phyloP scores from a whole-genome alignment of 2,888 invertebrate species.

The Allygus modestus region DNA sequence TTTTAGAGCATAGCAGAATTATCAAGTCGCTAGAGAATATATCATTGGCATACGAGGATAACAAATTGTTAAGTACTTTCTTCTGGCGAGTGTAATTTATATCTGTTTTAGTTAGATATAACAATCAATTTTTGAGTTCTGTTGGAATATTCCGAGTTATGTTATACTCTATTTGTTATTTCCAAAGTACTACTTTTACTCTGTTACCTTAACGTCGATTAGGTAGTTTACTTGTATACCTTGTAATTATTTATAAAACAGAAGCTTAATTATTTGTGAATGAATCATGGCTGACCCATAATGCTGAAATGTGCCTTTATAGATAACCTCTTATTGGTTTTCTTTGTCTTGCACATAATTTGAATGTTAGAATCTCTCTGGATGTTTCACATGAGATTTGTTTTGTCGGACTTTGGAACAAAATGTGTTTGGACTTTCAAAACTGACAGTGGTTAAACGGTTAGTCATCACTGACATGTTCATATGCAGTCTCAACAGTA shows the following conservation, averaged over 20 bases:
- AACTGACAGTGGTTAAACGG: too few species aligned
- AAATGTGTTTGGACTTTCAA: neutral
- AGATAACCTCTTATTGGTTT: conserved; percentile 6
- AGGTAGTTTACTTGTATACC: neutral
- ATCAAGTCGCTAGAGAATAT: neutral
- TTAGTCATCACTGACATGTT: too few species aligned
- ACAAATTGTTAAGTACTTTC: too few species aligned
- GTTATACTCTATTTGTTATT: too few species aligned
- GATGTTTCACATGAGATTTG: neutral
- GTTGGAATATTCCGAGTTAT: too few species aligned
- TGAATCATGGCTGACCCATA: neutral
- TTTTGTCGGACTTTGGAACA: too few species aligned
- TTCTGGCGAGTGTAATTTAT: too few species aligned
- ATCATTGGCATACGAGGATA: too few species aligned
- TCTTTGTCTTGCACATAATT: conserved; percentile 6
- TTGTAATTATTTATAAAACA: neutral
- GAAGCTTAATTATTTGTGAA: neutral
- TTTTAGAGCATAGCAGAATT: neutral
- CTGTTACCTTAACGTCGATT: neutral
- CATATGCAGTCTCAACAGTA: too few species aligned
- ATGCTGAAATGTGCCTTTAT: conserved; percentile 23
- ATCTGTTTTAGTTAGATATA: too few species aligned
- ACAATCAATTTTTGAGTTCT: too few species aligned
- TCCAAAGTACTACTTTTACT: neutral
- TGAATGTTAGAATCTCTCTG: conserved; percentile 20